Evolutionary conservation across 92 coral and sea anemone genomes (phyloP).

Genomic region (Porites divaricata): DNA sequence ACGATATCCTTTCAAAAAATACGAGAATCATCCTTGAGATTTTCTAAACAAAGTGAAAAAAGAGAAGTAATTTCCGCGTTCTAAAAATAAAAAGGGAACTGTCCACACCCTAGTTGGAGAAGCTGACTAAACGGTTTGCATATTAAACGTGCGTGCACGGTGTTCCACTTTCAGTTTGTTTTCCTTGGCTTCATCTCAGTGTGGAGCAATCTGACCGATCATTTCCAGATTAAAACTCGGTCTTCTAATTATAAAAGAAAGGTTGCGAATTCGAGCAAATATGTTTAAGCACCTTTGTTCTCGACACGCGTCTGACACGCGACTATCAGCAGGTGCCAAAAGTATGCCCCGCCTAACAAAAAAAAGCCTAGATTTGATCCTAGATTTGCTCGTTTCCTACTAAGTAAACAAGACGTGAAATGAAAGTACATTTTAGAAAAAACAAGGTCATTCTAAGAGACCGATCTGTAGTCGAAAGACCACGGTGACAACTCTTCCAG

Average conservation of each 20-base stretch:
- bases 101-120: conserved; percentile 17
- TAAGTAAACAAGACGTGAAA: conserved; percentile 16
- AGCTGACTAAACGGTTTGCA: conserved; percentile 28
- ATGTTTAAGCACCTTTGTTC: conserved; percentile 85
- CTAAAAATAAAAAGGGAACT: conserved; percentile 15
- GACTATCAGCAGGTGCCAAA: conserved; percentile 86
- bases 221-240: conserved; percentile 75
- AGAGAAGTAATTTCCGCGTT: conserved; percentile 45
- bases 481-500: background rate
- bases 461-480: background rate
- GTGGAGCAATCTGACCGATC: conserved; percentile 71
- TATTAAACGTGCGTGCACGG: conserved; percentile 39
- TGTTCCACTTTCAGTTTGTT: conserved; percentile 32
- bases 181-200: conserved; percentile 37
- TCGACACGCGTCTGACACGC: conserved; percentile 92
- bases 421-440: background rate
- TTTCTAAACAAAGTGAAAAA: conserved; percentile 50
- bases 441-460: background rate
- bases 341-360: conserved; percentile 38
- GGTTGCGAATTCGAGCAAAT: conserved; percentile 75
- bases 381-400: conserved; percentile 27
- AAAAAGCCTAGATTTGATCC: conserved; percentile 49
- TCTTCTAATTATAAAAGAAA: conserved; percentile 85
- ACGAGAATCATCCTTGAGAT: conserved; percentile 31
- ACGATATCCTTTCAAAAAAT: conserved; percentile 46